phyloP scores from a whole-genome alignment of 2,113 vertebrate species.

The Perca fluviatilis region DNA sequence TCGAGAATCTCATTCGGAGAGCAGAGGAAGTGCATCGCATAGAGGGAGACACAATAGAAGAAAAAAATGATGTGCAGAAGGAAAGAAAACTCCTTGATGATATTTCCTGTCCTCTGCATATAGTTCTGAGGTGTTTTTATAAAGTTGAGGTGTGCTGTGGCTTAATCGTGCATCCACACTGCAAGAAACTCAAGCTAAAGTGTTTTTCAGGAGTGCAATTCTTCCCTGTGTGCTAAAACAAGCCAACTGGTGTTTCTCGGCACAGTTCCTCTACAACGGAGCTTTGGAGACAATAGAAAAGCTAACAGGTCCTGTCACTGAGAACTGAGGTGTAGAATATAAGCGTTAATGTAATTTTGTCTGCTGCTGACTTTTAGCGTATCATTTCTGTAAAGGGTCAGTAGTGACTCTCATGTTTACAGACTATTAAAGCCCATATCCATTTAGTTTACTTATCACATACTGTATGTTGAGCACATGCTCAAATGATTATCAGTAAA shows the following conservation, averaged over 20 bases:
- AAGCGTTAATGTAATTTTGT: background rate
- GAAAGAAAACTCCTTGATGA: background rate
- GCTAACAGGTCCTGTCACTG: background rate
- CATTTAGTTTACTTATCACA: too few relatives aligned
- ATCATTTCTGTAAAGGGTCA: too few relatives aligned
- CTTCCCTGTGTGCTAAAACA: background rate
- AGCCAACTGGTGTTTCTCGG: background rate
- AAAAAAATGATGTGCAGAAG: slow-evolving; percentile 31
- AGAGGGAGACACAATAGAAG: slow-evolving; percentile 23
- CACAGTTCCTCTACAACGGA: background rate
- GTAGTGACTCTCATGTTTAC: too few relatives aligned
- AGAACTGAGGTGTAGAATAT: background rate
- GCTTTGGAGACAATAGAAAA: background rate
- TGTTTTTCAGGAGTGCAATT: background rate
- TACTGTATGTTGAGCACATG: too few relatives aligned
- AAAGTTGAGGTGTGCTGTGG: slow-evolving; percentile 17
- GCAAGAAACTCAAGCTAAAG: background rate
- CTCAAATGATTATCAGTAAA: too few relatives aligned
- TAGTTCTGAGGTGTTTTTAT: slow-evolving; percentile 41
- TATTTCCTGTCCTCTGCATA: slow-evolving; percentile 40
- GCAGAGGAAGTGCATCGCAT: slow-evolving; percentile 32
- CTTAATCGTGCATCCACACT: slow-evolving; percentile 22
- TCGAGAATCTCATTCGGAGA: slow-evolving; percentile 56
- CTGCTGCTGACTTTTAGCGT: too few relatives aligned
- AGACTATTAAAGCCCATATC: too few relatives aligned